Conservation (phyloP, 2,888 invertebrate genomes). For the Tenthredo scrophulariae region DNA sequence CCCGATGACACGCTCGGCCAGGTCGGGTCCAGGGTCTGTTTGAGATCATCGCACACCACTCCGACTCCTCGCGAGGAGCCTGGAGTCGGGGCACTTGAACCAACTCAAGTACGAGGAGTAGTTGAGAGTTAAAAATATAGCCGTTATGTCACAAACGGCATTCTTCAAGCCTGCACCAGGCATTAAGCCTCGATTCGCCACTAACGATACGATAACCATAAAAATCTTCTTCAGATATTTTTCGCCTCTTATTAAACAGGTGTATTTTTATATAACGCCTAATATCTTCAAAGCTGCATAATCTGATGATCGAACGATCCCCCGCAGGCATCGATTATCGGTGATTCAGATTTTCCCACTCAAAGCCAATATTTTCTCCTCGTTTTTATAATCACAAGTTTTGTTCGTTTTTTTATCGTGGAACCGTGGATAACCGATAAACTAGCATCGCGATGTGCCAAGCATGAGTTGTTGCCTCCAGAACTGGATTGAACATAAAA, state of each 20-base stretch:
- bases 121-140: conserved; percentile 50
- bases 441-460: not conserved
- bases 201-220: not conserved
- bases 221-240: not conserved
- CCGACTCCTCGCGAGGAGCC: not conserved
- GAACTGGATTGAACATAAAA: conserved; percentile 37
- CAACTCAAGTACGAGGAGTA: conserved; percentile 30
- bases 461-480: conserved; percentile 28
- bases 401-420: too few relatives aligned
- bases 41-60: conserved; percentile 44
- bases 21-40: conserved; percentile 37
- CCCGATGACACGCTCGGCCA: conserved; percentile 31
- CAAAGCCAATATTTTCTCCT: not conserved
- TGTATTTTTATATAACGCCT: too few relatives aligned
- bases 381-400: not conserved
- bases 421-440: conserved; percentile 23
- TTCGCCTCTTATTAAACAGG: not conserved
- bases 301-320: too few relatives aligned
- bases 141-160: conserved; percentile 47
- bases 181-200: not conserved
- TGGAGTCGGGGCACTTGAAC: conserved; percentile 32
- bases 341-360: not conserved
- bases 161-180: conserved; percentile 7
- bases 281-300: too few relatives aligned
- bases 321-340: not conserved